phyloP scores from a whole-genome alignment of 2,113 vertebrate species.

The Malurus cyaneus region DNA sequence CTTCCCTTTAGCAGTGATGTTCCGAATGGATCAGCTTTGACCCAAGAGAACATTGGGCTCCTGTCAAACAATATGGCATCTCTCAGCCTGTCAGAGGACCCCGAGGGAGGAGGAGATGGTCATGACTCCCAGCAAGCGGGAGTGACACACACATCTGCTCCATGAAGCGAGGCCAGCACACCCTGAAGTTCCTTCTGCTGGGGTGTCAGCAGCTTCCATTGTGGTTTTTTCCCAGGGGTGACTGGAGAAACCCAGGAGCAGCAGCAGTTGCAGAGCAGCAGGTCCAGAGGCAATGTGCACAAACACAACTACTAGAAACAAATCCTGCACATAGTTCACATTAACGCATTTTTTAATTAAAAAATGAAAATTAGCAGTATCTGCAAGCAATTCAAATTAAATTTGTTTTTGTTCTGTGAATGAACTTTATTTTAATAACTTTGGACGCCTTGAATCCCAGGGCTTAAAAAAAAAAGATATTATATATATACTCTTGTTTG shows the following conservation, averaged over 20 bases:
- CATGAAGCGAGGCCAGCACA: conserved; percentile 41
- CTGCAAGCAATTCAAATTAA: conserved; percentile 87
- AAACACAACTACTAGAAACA: conserved; percentile 81
- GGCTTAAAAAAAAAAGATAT: conserved; percentile 84
- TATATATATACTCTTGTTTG: conserved; percentile 87
- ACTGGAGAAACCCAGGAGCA: conserved; percentile 63
- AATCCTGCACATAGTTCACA: conserved; percentile 85
- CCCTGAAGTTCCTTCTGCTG: conserved; percentile 26
- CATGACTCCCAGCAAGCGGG: conserved; percentile 87
- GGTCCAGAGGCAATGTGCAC: conserved; percentile 77
- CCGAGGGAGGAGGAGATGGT: conserved; percentile 75
- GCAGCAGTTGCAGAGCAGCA: conserved; percentile 66
- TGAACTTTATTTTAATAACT: conserved; percentile 89
- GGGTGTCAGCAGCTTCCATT: conserved; percentile 26
- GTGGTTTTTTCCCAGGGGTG: conserved; percentile 10
- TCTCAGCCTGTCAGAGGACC: conserved; percentile 85
- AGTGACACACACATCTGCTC: conserved; percentile 83
- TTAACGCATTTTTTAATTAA: conserved; percentile 87
- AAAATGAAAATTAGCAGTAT: conserved; percentile 89
- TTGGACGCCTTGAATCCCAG: conserved; percentile 86
- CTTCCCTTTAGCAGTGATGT: conserved; percentile 79
- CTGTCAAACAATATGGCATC: conserved; percentile 87
- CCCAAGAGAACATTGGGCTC: conserved; percentile 86
- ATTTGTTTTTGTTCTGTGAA: conserved; percentile 90
- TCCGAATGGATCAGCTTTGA: conserved; percentile 87